Evolutionary conservation across 2,113 vertebrate genomes (phyloP), one percentile per base, ranked within the genome.

Genomic region (Genyomyrus donnyi): DNA sequence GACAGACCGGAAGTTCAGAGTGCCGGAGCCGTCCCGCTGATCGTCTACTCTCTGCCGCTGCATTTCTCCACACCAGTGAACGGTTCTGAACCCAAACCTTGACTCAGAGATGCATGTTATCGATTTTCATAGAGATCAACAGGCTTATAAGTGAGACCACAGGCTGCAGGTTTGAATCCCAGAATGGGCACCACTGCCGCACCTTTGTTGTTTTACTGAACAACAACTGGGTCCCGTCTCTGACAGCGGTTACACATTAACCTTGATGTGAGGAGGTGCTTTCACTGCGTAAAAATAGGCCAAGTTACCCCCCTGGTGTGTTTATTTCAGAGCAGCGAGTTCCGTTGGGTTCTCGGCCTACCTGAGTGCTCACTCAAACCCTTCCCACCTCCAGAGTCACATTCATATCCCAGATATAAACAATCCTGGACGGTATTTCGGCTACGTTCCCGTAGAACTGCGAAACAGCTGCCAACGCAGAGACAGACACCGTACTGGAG

Each of bases 1-100:
- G 77, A 24, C 62, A 39, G 86, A 89, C 88, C 90, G 90, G 91
- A 91, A 90, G 45, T 46, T 49, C 42, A 52, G 46, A 27, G 46
- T 49, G 83, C 42, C 84, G 31, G 48, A 31, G 48, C 15, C 0
- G 42, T 27, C 21, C 11, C 3, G 31, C 85, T 2, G 3, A 2
- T 13, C 19, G 46, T 88, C 88, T 62, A 13, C 21, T 0, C 87
- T 6, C 86, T 70, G 15, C 27, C 31, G 27, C 74, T 2, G 35
- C 31, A 1, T 42, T 77, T 77, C 3, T 42, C 74, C 74, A 80
- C 17, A 42, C 70, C 5, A 31, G 66, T 27, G 9, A 9, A 62
- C 8, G 21, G 56, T 62, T 62, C 24, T 62, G 24, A 27, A 66
- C 62, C n/a, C 62, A 66, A 27, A 27, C 62, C 62, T 27, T 3